phyloP scores from a whole-genome alignment of 2,888 invertebrate species.

The Poecilus cupreus region DNA sequence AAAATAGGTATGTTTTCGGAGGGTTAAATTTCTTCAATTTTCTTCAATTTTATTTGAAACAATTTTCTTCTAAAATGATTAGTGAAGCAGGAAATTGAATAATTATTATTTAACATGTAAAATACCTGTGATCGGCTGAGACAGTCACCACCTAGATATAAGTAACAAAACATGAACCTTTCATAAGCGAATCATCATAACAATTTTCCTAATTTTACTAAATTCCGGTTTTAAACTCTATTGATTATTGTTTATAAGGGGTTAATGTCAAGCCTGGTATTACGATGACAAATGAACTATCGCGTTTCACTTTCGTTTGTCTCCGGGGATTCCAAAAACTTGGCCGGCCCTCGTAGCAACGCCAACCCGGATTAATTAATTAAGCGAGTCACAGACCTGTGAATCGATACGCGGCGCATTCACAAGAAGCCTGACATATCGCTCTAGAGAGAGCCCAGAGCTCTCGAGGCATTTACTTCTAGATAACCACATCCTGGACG shows the following conservation, averaged over 20 bases:
- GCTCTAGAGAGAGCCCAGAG: too few species aligned
- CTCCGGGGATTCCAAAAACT: slow-evolving; percentile 48
- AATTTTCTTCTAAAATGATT: too few species aligned
- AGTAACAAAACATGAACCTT: too few species aligned
- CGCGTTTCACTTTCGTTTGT: slow-evolving; percentile 54
- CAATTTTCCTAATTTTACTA: neutral
- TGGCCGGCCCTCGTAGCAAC: slow-evolving; percentile 32
- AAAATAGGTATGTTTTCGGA: too few species aligned
- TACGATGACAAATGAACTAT: slow-evolving; percentile 51
- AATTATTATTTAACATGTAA: too few species aligned
- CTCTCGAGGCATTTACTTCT: too few species aligned
- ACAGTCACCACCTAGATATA: too few species aligned
- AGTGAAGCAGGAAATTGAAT: too few species aligned
- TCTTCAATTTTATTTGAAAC: too few species aligned
- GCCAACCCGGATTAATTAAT: slow-evolving; percentile 47
- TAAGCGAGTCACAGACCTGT: slow-evolving; percentile 39
- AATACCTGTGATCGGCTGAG: too few species aligned
- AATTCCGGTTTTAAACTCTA: neutral
- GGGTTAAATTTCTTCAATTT: too few species aligned
- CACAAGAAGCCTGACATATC: slow-evolving; percentile 8
- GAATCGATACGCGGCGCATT: slow-evolving; percentile 28
- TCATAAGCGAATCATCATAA: neutral
- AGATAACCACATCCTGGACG: too few species aligned
- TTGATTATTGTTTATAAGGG: slow-evolving; percentile 46
- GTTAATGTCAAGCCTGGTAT: slow-evolving; percentile 42